phyloP scores from a whole-genome alignment of 2,888 invertebrate genomes.

The Timema cristinae region DNA sequence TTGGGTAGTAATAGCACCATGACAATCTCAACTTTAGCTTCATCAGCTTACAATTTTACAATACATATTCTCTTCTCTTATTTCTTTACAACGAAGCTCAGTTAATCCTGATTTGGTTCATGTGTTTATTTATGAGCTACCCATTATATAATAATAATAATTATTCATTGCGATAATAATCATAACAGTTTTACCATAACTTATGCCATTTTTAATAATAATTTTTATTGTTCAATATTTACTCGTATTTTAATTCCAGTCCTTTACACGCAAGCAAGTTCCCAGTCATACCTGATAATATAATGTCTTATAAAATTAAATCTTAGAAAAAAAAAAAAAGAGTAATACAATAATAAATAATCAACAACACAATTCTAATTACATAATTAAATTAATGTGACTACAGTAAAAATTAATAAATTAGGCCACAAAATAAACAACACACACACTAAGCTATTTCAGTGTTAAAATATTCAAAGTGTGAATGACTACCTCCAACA shows the following conservation, averaged over 20 bases:
- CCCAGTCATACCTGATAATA: constrained; percentile 14
- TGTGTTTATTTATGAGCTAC: constrained; percentile 12
- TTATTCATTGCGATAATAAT: constrained; percentile 15
- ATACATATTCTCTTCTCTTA: constrained; percentile 23
- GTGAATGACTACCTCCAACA: too few relatives aligned
- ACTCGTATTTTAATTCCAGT: background rate
- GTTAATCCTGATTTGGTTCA: constrained; percentile 26
- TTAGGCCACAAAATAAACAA: constrained; percentile 7
- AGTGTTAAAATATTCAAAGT: too few relatives aligned
- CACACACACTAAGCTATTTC: background rate
- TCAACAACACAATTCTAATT: background rate
- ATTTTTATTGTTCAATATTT: constrained; percentile 14
- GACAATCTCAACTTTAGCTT: constrained; percentile 31
- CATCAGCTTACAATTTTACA: constrained; percentile 27
- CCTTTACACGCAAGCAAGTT: constrained; percentile 13
- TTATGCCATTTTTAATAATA: constrained; percentile 5
- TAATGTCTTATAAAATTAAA: too few relatives aligned
- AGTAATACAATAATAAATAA: too few relatives aligned
- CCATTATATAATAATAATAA: constrained; percentile 12
- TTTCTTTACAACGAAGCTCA: constrained; percentile 27
- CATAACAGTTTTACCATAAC: constrained; percentile 19
- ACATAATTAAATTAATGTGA: background rate
- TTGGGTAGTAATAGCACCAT: constrained; percentile 34
- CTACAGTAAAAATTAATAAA: background rate
- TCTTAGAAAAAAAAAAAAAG: too few relatives aligned